Evolutionary conservation across 1,140 invertebrate species (phyloP), one percentile per base, ranked within the genome.

Genomic region (Luehdorfia chinensis): DNA sequence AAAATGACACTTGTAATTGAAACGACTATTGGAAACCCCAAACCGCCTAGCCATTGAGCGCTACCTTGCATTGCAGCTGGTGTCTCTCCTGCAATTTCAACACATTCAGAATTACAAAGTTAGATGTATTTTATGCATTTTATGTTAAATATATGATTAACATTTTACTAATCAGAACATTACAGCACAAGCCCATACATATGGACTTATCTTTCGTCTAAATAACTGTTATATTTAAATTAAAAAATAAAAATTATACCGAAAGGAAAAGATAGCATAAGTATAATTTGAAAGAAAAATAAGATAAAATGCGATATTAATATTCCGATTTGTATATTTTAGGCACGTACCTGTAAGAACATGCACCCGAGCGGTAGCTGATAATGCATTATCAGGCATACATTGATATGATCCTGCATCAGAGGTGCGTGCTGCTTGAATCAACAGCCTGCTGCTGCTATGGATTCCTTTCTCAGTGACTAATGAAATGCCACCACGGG

Each of bases 401-500:
- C 94, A 96, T 14, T 91, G 92, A 65, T 93, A 93, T 11, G 90
- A 84, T 1, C 94, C 94, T 0, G 94, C 94, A 65, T 95, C 93
- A 16, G 89, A 84, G 9, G 91, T 90, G 14, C 91, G 89, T 9
- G 93, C 93, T 55, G 93, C 92, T 66, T 94, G 93, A 39, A 95
- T 94, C 16, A 95, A 87, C 21, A 95, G 88, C 48, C 93, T 90
- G 68, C 93, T 95, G 41, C 92, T 93, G 54, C 94, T 95, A 41
- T 92, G 90, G 16, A 90, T 88, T 28, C 93, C 93, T 68, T 94
- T 94, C 81, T 94, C 93, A 1, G 93, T 94, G 50, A 94, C 91
- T 53, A 95, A 84, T 57, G 92, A 93, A 75, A 94, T 94, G 28
- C 91, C 91, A 34, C 91, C 93, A 31, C 93, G 89, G n/a, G 92